Conservation (phyloP, 2,113 vertebrate genomes). For the Maccullochella peelii region DNA sequence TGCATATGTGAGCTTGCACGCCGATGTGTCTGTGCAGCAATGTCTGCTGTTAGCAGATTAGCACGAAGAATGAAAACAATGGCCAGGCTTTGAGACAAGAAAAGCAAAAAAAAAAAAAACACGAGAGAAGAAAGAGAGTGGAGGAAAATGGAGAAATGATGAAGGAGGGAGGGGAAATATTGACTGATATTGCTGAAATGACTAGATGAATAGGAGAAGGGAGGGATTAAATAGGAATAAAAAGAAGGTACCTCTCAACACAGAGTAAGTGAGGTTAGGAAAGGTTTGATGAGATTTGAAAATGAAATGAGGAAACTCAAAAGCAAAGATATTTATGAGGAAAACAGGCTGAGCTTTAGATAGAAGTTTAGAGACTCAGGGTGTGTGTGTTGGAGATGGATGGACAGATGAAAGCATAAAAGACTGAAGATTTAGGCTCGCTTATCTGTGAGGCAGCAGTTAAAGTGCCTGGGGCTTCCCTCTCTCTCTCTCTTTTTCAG, state of each 20-base stretch:
- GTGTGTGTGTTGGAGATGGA: constrained; percentile 34
- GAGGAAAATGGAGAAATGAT: constrained; percentile 40
- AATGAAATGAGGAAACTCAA: constrained; percentile 54
- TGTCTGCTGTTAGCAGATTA: constrained; percentile 80
- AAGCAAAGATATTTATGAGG: constrained; percentile 36
- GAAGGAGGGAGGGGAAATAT: constrained; percentile 47
- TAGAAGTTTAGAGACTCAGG: constrained; percentile 34
- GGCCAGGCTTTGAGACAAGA: constrained; percentile 62
- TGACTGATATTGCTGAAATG: constrained; percentile 48
- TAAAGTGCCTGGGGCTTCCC: constrained; percentile 54
- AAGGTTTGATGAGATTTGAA: constrained; percentile 63
- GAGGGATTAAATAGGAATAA: constrained; percentile 36
- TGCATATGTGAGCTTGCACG: constrained; percentile 34
- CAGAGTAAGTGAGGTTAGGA: constrained; percentile 50
- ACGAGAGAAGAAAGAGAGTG: constrained; percentile 33
- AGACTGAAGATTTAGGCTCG: constrained; percentile 53
- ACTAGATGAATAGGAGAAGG: constrained; percentile 32
- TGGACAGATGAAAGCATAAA: constrained; percentile 57
- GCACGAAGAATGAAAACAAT: constrained; percentile 72
- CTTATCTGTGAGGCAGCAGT: constrained; percentile 66
- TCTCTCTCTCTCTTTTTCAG: constrained; percentile 30
- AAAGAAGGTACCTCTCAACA: constrained; percentile 42
- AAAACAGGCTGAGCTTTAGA: constrained; percentile 30
- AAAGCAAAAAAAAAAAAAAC: constrained; percentile 1
- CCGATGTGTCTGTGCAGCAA: constrained; percentile 54